Evolutionary conservation across 1,140 invertebrate genomes (phyloP).

Genomic region (Sitobion miscanthi): DNA sequence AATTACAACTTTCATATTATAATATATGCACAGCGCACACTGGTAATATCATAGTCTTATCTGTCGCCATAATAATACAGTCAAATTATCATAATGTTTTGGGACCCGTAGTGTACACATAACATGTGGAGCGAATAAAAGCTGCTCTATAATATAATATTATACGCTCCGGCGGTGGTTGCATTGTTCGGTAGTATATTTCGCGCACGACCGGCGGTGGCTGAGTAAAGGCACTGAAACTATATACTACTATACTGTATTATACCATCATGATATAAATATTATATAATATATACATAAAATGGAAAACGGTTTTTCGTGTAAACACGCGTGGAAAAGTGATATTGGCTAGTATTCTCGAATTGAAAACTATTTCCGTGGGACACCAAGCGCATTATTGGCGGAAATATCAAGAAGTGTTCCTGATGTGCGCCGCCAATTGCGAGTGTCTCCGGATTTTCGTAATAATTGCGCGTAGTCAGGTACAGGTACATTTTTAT

Average conservation of each 20-base stretch:
- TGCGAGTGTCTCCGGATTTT: not conserved
- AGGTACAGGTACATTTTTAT: not conserved
- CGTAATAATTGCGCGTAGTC: not conserved
- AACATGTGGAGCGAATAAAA: constrained; percentile 14
- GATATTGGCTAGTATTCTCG: not conserved
- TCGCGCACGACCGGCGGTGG: not conserved
- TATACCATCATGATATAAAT: not conserved
- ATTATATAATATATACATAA: not conserved
- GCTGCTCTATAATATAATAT: not conserved
- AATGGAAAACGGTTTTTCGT: not conserved
- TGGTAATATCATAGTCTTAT: not conserved
- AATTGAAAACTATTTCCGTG: not conserved
- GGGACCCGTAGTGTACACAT: not conserved
- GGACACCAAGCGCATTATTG: not conserved
- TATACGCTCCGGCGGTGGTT: not conserved
- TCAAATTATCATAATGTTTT: constrained; percentile 22
- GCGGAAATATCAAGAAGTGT: not conserved
- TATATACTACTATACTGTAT: not conserved
- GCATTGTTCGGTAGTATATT: constrained; percentile 23
- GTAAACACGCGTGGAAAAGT: not conserved
- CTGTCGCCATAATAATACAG: not conserved
- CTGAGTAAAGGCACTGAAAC: not conserved
- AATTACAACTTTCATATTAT: not conserved
- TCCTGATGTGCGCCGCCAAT: too few relatives aligned
- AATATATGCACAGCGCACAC: not conserved